A percentile compares a stretch with the other conserved stretches of the same genome.
Conservation (phyloP, 2,113 vertebrate genomes). For the Semnornis frantzii region DNA sequence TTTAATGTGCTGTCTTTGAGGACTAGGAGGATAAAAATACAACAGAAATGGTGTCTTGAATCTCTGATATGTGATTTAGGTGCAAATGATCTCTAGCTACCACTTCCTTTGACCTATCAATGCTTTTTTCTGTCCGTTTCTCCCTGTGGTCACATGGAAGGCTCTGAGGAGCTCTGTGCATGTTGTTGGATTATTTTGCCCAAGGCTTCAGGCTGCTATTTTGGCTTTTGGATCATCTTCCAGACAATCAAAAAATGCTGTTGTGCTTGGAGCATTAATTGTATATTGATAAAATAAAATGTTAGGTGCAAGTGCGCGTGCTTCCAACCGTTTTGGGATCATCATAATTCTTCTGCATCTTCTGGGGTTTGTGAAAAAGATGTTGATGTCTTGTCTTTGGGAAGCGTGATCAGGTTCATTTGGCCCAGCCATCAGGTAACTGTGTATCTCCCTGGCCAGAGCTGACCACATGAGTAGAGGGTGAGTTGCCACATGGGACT, state of each 20-base stretch:
- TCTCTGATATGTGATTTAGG: neutral
- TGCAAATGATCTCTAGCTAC: neutral
- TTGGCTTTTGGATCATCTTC: neutral
- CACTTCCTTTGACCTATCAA: neutral
- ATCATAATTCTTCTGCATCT: neutral
- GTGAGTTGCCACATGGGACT: rapidly evolving
- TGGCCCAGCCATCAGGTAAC: neutral
- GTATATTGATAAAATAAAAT: neutral
- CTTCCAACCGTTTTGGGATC: neutral
- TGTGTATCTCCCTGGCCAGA: neutral
- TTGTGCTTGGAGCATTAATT: neutral
- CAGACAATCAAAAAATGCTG: neutral
- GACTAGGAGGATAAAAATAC: neutral
- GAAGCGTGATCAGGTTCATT: neutral
- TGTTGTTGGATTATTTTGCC: neutral
- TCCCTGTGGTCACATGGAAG: neutral
- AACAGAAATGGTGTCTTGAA: neutral
- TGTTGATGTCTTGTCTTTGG: neutral
- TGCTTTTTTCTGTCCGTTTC: neutral
- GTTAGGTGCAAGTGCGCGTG: neutral
- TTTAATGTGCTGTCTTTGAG: neutral
- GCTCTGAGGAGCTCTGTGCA: neutral
- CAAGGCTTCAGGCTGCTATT: neutral
- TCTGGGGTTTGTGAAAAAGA: neutral
- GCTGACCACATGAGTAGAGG: rapidly evolving